phyloP scores from a whole-genome alignment of 2,797 vertebrate genomes.

The Hoplostethus mediterraneus region DNA sequence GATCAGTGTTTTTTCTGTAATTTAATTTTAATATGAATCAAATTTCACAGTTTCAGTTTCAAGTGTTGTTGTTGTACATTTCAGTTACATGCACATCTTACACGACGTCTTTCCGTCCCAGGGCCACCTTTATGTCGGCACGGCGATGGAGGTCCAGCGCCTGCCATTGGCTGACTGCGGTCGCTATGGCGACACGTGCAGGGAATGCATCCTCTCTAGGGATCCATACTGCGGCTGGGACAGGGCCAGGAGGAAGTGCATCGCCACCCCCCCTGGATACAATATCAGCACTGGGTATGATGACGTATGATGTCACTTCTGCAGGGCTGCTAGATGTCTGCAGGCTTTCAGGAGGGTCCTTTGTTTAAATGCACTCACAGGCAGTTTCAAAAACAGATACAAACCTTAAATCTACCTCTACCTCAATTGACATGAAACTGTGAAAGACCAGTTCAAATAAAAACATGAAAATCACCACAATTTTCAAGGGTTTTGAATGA shows the following conservation, averaged over 20 bases:
- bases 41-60: neutral
- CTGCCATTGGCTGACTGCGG: constrained; percentile 85
- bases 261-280: constrained; percentile 80
- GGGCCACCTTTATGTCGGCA: constrained; percentile 87
- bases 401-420: neutral
- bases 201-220: constrained; percentile 84
- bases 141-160: constrained; percentile 84
- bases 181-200: constrained; percentile 85
- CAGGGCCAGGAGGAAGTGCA: constrained; percentile 79
- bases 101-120: constrained; percentile 39
- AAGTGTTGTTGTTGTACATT: neutral
- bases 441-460: neutral
- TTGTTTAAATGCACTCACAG: neutral
- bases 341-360: neutral
- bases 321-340: constrained; percentile 10
- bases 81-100: neutral
- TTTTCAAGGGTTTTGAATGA: too few relatives aligned
- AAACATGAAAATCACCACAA: neutral
- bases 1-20: too few relatives aligned
- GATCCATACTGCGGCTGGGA: constrained; percentile 87
- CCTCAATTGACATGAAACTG: constrained; percentile 16
- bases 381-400: neutral
- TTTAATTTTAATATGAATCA: too few relatives aligned
- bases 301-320: constrained; percentile 30
- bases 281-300: constrained; percentile 76